phyloP scores from a whole-genome alignment of 2,888 invertebrate species.

The Spisula solida region DNA sequence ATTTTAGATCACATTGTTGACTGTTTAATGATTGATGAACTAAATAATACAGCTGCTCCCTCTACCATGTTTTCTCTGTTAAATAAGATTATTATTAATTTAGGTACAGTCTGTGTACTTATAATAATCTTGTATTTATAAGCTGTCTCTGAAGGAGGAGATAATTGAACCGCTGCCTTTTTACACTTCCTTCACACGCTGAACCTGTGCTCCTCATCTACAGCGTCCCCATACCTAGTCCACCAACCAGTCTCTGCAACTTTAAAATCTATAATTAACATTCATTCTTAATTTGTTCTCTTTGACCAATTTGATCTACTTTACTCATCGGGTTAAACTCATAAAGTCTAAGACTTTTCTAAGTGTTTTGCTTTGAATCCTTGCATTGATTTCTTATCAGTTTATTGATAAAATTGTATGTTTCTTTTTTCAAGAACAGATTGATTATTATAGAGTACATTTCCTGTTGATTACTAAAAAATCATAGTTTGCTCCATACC shows the following conservation, averaged over 20 bases:
- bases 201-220: too few relatives aligned
- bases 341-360: not conserved
- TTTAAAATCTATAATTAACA: too few relatives aligned
- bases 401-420: not conserved
- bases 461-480: slow-evolving; percentile 11
- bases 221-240: too few relatives aligned
- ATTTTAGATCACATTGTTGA: not conserved
- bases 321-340: not conserved
- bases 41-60: too few relatives aligned
- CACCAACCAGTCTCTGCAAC: too few relatives aligned
- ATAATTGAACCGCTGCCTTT: not conserved
- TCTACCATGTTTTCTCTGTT: too few relatives aligned
- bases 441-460: not conserved
- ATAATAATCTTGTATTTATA: too few relatives aligned
- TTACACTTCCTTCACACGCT: not conserved
- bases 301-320: not conserved
- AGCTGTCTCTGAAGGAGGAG: too few relatives aligned
- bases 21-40: too few relatives aligned
- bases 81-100: too few relatives aligned
- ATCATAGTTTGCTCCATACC: not conserved
- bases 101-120: too few relatives aligned
- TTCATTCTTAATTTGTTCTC: not conserved
- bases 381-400: not conserved
- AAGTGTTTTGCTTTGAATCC: not conserved
- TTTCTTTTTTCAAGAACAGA: not conserved